Evolutionary conservation across 2,113 vertebrate genomes (phyloP).

Genomic region (Bos taurus): ARS-UCD2.0 NC_037328.1:109773501-109774000

Average conservation of each 20-base stretch:
- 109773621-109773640: conserved; percentile 74
- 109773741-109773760: conserved; percentile 40
- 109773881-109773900: conserved; percentile 14
- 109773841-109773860: conserved; percentile 59
- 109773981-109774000: background rate
- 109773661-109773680: background rate
- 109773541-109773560: conserved; percentile 74
- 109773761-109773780: conserved; percentile 38
- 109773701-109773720: conserved; percentile 41
- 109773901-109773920: conserved; percentile 58
- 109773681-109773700: conserved; percentile 39
- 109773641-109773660: conserved; percentile 73
- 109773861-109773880: conserved; percentile 63
- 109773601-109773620: conserved; percentile 60
- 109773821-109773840: conserved; percentile 71
- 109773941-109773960: conserved; percentile 18
- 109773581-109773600: conserved; percentile 66
- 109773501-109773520: conserved; percentile 68
- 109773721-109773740: conserved; percentile 17
- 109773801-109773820: conserved; percentile 70
- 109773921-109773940: conserved; percentile 46
- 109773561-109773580: conserved; percentile 70
- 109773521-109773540: conserved; percentile 65
- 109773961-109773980: background rate
- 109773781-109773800: conserved; percentile 20